A percentile compares a stretch with the other conserved stretches of the same genome.
phyloP scores from a whole-genome alignment of 2,113 vertebrate species.

The Gavialis gangeticus region DNA sequence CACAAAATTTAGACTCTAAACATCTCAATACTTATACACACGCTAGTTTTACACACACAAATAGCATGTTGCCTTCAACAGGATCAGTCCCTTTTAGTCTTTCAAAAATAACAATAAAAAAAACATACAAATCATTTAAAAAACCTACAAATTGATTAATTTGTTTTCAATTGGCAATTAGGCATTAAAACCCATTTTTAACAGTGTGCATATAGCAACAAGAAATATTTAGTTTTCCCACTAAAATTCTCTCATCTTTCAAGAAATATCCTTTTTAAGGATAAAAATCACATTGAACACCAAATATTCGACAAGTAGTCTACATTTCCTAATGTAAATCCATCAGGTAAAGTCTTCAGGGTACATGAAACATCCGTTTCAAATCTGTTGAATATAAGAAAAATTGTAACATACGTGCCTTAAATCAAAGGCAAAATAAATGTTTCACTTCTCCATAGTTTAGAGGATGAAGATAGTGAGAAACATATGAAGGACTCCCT shows the following conservation, averaged over 20 bases:
- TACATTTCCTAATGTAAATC: neutral
- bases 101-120: neutral
- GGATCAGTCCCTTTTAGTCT: neutral
- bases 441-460: neutral
- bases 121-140: neutral
- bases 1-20: neutral
- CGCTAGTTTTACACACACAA: neutral
- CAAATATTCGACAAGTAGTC: neutral
- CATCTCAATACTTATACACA: neutral
- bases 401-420: neutral
- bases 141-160: neutral
- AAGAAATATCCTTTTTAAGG: neutral
- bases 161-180: neutral
- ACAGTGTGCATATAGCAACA: neutral
- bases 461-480: neutral
- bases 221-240: neutral
- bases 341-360: neutral
- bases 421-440: neutral
- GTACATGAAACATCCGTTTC: neutral
- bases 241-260: neutral
- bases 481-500: neutral
- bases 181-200: neutral
- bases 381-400: neutral
- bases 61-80: neutral
- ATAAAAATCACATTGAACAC: neutral